These are phyloP conservation scores for Hafferia zeledoni DNA, from an alignment of 2,797 vertebrate genomes.

Conservation along the genomic window DNA sequence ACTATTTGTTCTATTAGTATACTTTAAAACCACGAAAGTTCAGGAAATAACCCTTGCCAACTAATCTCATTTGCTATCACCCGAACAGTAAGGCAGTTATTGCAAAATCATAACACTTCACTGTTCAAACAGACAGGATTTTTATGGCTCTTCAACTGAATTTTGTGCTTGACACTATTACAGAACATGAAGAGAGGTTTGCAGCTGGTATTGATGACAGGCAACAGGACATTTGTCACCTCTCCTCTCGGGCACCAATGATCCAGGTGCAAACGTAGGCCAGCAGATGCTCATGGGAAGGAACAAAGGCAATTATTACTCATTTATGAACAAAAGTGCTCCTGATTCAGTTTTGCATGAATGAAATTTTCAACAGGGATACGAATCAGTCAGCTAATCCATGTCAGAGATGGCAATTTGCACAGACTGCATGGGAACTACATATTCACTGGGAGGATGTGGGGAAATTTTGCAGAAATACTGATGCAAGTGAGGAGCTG, in stretches of 20 bases:
- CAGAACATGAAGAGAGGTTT: constrained; percentile 28
- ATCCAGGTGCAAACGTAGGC: constrained; percentile 45
- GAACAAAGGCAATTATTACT: neutral
- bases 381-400: neutral
- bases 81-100: constrained; percentile 48
- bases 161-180: constrained; percentile 27
- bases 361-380: neutral
- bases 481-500: neutral
- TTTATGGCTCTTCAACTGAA: constrained; percentile 65
- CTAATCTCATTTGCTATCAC: constrained; percentile 43
- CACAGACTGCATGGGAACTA: neutral
- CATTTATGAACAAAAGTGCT: neutral
- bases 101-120: constrained; percentile 65
- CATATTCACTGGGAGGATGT: neutral
- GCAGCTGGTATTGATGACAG: constrained; percentile 61
- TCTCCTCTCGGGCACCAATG: neutral
- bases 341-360: neutral
- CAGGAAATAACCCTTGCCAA: constrained; percentile 8
- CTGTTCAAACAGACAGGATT: constrained; percentile 56
- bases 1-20: constrained; percentile 4
- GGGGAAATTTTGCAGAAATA: neutral
- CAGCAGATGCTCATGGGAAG: constrained; percentile 33
- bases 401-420: neutral
- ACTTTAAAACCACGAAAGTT: neutral
- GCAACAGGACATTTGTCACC: constrained; percentile 18